Evolutionary conservation across 1,140 invertebrate genomes (phyloP).

Genomic region (Ridgeia piscesae): DNA sequence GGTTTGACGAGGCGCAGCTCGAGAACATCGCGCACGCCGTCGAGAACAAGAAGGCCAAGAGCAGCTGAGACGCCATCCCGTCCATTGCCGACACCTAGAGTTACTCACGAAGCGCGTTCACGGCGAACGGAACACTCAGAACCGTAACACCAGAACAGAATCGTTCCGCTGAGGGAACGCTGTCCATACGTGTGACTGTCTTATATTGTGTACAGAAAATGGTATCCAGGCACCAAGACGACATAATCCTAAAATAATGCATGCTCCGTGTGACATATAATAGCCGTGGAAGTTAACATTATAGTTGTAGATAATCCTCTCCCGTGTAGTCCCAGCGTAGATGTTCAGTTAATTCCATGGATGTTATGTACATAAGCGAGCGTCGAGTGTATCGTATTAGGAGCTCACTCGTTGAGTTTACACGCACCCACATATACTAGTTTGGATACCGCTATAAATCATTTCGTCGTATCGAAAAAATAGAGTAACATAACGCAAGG

Average conservation of each 20-base stretch:
- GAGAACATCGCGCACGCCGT: neutral
- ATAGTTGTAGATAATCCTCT: neutral
- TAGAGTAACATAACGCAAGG: neutral
- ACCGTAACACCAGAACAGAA: neutral
- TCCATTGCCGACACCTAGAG: neutral
- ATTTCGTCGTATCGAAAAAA: neutral
- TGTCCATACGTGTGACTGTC: neutral
- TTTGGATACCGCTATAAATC: neutral
- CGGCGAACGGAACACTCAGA: neutral
- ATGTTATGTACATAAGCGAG: neutral
- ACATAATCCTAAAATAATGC: no score
- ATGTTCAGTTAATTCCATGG: neutral
- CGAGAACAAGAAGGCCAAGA: neutral
- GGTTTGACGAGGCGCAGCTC: neutral
- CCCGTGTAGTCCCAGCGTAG: neutral
- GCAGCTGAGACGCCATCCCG: neutral
- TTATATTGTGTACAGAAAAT: neutral
- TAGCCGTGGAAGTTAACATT: neutral
- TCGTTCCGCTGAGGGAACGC: neutral
- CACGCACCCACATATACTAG: neutral
- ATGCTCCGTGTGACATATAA: neutral
- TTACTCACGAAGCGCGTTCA: neutral
- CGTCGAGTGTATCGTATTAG: neutral
- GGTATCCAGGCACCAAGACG: no score
- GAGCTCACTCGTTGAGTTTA: neutral